Base-by-base conservation (phyloP, 2,113 vertebrate genomes). In the Cheirogaleus medius region DNA sequence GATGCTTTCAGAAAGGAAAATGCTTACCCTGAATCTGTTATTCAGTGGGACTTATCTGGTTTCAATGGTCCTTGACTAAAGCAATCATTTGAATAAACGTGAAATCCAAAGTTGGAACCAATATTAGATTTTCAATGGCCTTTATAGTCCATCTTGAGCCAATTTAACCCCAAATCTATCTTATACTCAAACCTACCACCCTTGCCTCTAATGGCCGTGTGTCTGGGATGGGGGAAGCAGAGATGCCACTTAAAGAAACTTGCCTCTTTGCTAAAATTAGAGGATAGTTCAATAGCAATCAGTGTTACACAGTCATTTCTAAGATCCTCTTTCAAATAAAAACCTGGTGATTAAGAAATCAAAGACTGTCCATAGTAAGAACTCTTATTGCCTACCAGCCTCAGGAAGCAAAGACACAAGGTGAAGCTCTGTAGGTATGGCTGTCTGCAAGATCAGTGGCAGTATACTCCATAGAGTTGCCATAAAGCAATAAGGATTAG, bases 261-360 rank as follows among this genome's bases (percentile, higher is more conserved):
- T 60, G 32, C 39, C 32, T 73, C 52, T 66, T 58, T 83, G 42
- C 21, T 44, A 82, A 73, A 95, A 52, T 39, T 29, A 71, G 42
- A 95, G 37, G 21, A 18, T 68, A 77, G 42, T 73, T 90, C 42
- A 87, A 56, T 42, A 80, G 66, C 27, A n/a, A 88, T 58, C n/a
- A 63, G 13, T 94, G 32, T 77, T 93, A 82, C 34, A 91, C 23
- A 49, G 34, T 64, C 66, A 85, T 82, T 91, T 91, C 37, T 76
- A 69, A 94, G 74, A 63, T 80, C 34, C 42, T 94, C 32, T 81
- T 73, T 32, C n/a, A 89, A 86, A 89, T 83, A 71, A 91, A 86
- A 94, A 71, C 29, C 25, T 42, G 7, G 8, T 85, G 68, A 86
- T 86, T 68, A 73, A 90, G 47, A 94, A 95, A 64, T 27, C 39